Evolutionary conservation across 2,797 vertebrate genomes (phyloP).

Genomic region (Pseudochromis fuscus): DNA sequence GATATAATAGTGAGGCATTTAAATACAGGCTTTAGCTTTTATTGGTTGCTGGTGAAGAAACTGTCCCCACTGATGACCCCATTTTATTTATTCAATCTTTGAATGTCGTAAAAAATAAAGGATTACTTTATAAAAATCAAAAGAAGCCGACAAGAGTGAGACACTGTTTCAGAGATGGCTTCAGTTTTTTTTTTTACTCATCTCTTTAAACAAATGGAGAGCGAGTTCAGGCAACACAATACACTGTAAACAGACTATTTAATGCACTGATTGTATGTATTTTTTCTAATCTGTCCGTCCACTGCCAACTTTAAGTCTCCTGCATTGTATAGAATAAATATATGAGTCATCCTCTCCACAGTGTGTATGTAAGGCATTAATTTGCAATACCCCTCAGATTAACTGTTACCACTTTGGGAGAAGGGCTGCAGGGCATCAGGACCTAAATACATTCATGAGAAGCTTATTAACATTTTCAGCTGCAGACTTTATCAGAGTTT

Average conservation of each 20-base stretch:
- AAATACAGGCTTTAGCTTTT: constrained; percentile 55
- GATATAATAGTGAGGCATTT: constrained; percentile 54
- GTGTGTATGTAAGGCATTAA: background rate
- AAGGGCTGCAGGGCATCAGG: background rate
- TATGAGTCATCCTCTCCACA: background rate
- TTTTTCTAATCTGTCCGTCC: background rate
- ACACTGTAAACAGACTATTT: no score
- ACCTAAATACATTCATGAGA: background rate
- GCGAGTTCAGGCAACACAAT: background rate
- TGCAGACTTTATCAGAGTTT: background rate
- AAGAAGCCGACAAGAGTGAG: no score
- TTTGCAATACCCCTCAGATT: background rate
- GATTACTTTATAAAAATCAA: background rate
- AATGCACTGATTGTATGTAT: no score
- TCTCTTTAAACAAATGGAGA: no score
- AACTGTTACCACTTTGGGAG: background rate
- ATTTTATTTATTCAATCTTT: constrained; percentile 35
- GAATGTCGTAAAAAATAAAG: constrained; percentile 31
- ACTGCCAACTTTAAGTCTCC: background rate
- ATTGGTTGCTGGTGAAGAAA: constrained; percentile 53
- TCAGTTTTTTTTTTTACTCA: no score
- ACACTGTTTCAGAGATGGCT: no score
- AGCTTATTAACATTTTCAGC: background rate
- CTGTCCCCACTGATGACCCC: constrained; percentile 12
- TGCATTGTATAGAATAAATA: background rate